Percentiles rank a stretch among this genome's conserved stretches.
Evolutionary conservation across 2,797 vertebrate species (phyloP).

Genomic region (Acanthurus lineatus): DNA sequence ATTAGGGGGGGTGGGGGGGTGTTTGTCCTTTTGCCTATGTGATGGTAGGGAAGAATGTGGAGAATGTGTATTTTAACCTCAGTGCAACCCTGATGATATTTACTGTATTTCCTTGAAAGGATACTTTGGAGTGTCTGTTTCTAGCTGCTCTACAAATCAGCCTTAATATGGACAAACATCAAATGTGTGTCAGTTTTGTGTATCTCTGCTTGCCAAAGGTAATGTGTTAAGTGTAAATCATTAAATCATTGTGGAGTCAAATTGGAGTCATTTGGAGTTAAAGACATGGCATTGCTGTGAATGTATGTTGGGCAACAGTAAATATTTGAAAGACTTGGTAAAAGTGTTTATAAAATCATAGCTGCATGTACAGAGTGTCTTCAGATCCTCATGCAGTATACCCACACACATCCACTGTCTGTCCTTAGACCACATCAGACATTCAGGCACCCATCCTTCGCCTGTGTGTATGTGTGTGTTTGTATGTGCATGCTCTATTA

Average conservation of each 20-base stretch:
- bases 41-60: conserved; percentile 65
- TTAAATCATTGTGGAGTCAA: conserved; percentile 31
- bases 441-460: conserved; percentile 50
- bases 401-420: conserved; percentile 25
- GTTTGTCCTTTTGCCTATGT: conserved; percentile 65
- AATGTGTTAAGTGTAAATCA: conserved; percentile 52
- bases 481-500: conserved; percentile 17
- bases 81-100: conserved; percentile 50
- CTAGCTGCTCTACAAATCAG: conserved; percentile 41
- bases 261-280: conserved; percentile 39
- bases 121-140: conserved; percentile 39
- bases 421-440: conserved; percentile 64
- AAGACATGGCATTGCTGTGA: conserved; percentile 34
- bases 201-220: conserved; percentile 43
- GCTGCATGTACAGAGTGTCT: conserved; percentile 17
- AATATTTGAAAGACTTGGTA: conserved; percentile 65
- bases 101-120: conserved; percentile 69
- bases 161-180: conserved; percentile 71
- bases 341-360: conserved; percentile 42
- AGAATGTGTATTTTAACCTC: conserved; percentile 72
- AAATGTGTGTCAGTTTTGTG: conserved; percentile 49
- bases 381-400: conserved; percentile 7
- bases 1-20: not conserved
- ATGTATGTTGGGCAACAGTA: conserved; percentile 42
- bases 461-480: not conserved